Conservation (phyloP, 2,797 vertebrate species). For the Semotilus atromaculatus region DNA sequence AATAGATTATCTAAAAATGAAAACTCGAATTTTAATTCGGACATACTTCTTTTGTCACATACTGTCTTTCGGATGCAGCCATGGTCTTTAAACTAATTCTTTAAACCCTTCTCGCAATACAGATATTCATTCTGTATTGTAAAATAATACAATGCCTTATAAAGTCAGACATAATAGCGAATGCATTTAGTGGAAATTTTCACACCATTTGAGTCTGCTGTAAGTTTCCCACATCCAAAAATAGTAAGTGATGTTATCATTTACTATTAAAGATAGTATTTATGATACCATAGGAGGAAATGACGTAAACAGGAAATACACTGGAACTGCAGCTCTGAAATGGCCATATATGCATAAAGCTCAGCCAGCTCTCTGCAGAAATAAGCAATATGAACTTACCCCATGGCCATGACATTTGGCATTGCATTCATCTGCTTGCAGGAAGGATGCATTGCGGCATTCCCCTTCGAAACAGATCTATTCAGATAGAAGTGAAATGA, state of each 20-base stretch:
- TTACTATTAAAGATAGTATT: background rate
- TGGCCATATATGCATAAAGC: background rate
- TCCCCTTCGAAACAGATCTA: constrained; percentile 96
- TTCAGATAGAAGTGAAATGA: constrained; percentile 34
- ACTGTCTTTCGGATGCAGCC: no score
- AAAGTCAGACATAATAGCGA: background rate
- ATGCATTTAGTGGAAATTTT: background rate
- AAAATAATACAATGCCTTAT: background rate
- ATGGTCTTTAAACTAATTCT: background rate
- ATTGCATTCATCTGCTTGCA: constrained; percentile 86
- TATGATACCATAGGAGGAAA: background rate
- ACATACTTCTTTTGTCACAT: no score
- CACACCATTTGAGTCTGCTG: background rate
- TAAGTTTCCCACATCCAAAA: background rate
- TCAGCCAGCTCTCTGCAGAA: constrained; percentile 9
- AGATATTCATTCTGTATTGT: background rate
- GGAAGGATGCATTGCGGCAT: constrained; percentile 91
- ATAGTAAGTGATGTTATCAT: background rate
- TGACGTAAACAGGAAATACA: constrained; percentile 10
- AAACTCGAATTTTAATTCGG: background rate
- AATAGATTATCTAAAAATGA: background rate
- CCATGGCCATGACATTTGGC: constrained; percentile 89
- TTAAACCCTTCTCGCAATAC: background rate
- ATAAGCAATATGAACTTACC: constrained; percentile 74
- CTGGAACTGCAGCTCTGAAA: background rate